phyloP scores from a whole-genome alignment of 2,888 invertebrate genomes.

The Hyposoter didymator region DNA sequence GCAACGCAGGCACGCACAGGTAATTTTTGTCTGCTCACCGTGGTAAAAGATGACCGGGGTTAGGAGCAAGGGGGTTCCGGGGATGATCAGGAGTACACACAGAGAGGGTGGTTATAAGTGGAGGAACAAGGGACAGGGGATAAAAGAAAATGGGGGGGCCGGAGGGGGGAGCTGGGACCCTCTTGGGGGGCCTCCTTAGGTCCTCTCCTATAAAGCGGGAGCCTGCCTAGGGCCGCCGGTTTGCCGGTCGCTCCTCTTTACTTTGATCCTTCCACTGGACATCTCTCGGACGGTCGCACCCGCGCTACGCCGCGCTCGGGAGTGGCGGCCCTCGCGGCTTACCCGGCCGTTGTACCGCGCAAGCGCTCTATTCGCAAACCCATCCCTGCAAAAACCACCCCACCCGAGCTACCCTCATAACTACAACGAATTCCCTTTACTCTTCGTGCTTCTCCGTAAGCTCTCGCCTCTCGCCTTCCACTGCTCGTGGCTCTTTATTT shows the following conservation, averaged over 20 bases:
- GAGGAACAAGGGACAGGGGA: conserved; percentile 50
- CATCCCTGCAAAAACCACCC: conserved; percentile 73
- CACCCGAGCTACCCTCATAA: conserved; percentile 61
- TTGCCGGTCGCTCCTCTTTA: conserved; percentile 86
- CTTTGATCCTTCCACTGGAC: conserved; percentile 85
- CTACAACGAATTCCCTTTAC: conserved; percentile 42
- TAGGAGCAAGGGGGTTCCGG: conserved; percentile 29
- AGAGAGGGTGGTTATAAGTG: conserved; percentile 26
- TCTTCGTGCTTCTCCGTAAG: conserved; percentile 42
- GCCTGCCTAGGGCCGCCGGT: conserved; percentile 86
- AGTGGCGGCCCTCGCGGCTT: conserved; percentile 85
- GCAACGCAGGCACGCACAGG: conserved; percentile 24
- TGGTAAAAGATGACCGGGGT: conserved; percentile 48
- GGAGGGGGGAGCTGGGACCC: conserved; percentile 70
- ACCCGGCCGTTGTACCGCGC: conserved; percentile 83
- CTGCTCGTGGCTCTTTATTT: conserved; percentile 1
- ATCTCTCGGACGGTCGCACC: conserved; percentile 84
- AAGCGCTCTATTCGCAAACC: conserved; percentile 78
- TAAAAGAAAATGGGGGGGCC: conserved; percentile 63
- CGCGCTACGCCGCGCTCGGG: conserved; percentile 84
- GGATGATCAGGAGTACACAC: conserved; percentile 31
- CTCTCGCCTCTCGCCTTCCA: conserved; percentile 13
- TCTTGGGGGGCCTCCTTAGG: conserved; percentile 71
- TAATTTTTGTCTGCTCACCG: conserved; percentile 37
- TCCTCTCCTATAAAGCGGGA: conserved; percentile 84